Evolutionary conservation across 2,797 vertebrate genomes (phyloP).

Genomic region (Dipus sagitta): DNA sequence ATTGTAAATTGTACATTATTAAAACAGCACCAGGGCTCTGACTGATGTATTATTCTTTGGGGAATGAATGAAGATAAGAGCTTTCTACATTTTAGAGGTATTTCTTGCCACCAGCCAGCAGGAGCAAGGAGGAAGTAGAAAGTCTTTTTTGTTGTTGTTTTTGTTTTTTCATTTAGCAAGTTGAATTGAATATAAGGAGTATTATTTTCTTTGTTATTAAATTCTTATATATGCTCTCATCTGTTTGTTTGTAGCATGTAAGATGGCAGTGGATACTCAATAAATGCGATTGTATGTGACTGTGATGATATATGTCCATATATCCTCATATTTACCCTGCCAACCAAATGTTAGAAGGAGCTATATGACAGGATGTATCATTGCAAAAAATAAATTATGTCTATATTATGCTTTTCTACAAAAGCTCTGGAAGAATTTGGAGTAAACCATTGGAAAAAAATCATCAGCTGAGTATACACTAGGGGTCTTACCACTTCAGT

Average conservation of each 20-base stretch:
- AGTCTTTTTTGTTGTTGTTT: constrained; percentile 68
- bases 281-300: not conserved
- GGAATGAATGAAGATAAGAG: constrained; percentile 89
- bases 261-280: constrained; percentile 5
- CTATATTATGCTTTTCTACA: constrained; percentile 44
- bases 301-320: constrained; percentile 37
- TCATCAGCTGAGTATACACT: not conserved
- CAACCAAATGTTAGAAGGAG: not conserved
- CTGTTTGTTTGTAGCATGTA: constrained; percentile 33
- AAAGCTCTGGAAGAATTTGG: constrained; percentile 59
- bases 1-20: constrained; percentile 92
- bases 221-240: constrained; percentile 70
- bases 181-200: constrained; percentile 73
- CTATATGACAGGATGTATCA: not conserved
- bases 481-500: constrained; percentile 10
- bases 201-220: constrained; percentile 76
- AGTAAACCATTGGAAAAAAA: constrained; percentile 54
- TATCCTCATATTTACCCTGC: not conserved
- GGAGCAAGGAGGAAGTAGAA: constrained; percentile 80
- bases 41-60: constrained; percentile 90
- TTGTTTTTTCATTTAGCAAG: constrained; percentile 72
- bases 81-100: constrained; percentile 86
- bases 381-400: constrained; percentile 46
- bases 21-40: constrained; percentile 88
- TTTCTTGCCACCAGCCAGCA: constrained; percentile 83